These are phyloP conservation scores for Cyprinus carpio DNA, from an alignment of 2,113 vertebrate genomes.

Conservation along the genomic window DNA sequence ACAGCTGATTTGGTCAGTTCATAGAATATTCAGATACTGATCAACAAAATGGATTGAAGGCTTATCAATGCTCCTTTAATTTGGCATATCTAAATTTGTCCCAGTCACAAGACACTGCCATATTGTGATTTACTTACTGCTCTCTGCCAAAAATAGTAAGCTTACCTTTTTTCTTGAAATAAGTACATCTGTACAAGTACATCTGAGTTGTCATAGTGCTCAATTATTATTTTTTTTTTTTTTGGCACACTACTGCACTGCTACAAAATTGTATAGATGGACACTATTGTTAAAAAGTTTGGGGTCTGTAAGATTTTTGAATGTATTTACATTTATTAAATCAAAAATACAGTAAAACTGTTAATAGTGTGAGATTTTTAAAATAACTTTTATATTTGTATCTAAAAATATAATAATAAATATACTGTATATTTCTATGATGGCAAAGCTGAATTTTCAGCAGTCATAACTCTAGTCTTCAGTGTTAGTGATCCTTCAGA, in stretches of 20 bases:
- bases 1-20: too few species aligned
- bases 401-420: too few species aligned
- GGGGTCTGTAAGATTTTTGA: too few species aligned
- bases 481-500: neutral
- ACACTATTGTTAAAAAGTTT: neutral
- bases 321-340: neutral
- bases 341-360: neutral
- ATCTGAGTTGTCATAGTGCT: neutral
- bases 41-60: neutral
- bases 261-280: neutral
- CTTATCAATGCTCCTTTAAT: neutral
- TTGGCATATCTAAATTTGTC: neutral
- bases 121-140: neutral
- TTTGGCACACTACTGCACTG: neutral
- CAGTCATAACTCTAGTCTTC: neutral
- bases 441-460: too few species aligned
- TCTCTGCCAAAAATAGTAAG: neutral
- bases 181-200: too few species aligned
- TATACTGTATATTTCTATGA: too few species aligned
- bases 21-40: neutral
- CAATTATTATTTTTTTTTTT: neutral
- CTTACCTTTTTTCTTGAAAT: neutral
- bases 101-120: neutral
- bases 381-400: neutral
- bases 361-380: neutral